These are phyloP conservation scores for Poecilia gillii DNA, from an alignment of 2,797 vertebrate species.

Conservation along the genomic window DNA sequence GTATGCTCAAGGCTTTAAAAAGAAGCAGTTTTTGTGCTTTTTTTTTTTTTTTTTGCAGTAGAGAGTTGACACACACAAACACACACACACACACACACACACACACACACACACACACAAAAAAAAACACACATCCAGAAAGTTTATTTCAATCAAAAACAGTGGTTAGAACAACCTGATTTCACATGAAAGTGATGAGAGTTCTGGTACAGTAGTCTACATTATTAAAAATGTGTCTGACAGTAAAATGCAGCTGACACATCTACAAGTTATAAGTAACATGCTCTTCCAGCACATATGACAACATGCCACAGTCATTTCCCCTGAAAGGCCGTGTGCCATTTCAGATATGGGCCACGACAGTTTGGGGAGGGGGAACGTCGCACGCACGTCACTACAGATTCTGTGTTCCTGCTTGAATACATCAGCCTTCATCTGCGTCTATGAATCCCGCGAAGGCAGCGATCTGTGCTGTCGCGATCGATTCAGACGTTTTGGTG, in stretches of 20 bases:
- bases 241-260: neutral
- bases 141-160: neutral
- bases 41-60: neutral
- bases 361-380: neutral
- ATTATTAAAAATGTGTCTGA: neutral
- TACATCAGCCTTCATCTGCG: slow-evolving; percentile 3
- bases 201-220: neutral
- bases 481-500: neutral
- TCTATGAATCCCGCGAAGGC: neutral
- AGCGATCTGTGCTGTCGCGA: neutral
- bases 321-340: neutral
- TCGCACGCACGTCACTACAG: slow-evolving; percentile 1
- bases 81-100: too few relatives aligned
- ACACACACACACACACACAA: too few relatives aligned
- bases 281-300: slow-evolving; percentile 6
- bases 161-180: neutral
- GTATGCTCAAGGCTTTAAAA: neutral
- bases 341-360: neutral
- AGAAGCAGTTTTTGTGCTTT: neutral
- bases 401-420: slow-evolving; percentile 11
- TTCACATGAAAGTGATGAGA: neutral
- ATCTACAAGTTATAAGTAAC: neutral
- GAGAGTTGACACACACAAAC: neutral
- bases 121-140: neutral
- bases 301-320: slow-evolving; percentile 5